A percentile compares a stretch with the other conserved stretches of the same genome.
Conservation (phyloP, 2,888 invertebrate genomes). For the Leucophora obtusa region DNA sequence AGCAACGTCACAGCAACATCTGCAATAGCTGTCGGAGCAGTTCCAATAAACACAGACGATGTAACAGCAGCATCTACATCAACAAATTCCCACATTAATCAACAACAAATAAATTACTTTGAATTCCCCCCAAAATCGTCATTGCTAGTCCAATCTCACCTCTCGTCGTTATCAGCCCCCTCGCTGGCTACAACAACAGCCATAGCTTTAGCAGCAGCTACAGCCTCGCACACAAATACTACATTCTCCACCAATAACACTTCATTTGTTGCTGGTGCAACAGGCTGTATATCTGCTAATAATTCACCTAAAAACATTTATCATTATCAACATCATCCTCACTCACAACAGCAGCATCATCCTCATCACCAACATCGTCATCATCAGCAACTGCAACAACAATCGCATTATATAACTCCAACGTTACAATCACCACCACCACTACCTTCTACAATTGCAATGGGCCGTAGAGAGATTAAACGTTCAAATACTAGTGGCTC, state of each 20-base stretch:
- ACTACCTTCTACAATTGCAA: slow-evolving; percentile 65
- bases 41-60: slow-evolving; percentile 63
- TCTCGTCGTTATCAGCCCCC: slow-evolving; percentile 71
- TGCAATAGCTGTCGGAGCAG: slow-evolving; percentile 67
- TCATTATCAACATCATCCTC: slow-evolving; percentile 62
- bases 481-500: slow-evolving; percentile 77
- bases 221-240: slow-evolving; percentile 40
- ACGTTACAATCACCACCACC: slow-evolving; percentile 59
- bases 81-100: slow-evolving; percentile 71
- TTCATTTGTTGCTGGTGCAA: slow-evolving; percentile 64
- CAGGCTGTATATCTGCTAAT: slow-evolving; percentile 68
- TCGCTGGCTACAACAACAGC: slow-evolving; percentile 67
- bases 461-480: slow-evolving; percentile 79
- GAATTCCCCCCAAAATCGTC: slow-evolving; percentile 70
- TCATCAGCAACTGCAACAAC: slow-evolving; percentile 45
- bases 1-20: slow-evolving; percentile 46
- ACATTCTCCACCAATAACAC: slow-evolving; percentile 46
- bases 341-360: slow-evolving; percentile 47
- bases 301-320: slow-evolving; percentile 66
- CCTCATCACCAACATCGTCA: slow-evolving; percentile 58
- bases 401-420: slow-evolving; percentile 41
- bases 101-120: slow-evolving; percentile 73
- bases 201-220: slow-evolving; percentile 59
- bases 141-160: slow-evolving; percentile 55
- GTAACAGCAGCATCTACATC: slow-evolving; percentile 42